Conservation (phyloP, 2,797 vertebrate species). For the Lacerta bilineata region DNA sequence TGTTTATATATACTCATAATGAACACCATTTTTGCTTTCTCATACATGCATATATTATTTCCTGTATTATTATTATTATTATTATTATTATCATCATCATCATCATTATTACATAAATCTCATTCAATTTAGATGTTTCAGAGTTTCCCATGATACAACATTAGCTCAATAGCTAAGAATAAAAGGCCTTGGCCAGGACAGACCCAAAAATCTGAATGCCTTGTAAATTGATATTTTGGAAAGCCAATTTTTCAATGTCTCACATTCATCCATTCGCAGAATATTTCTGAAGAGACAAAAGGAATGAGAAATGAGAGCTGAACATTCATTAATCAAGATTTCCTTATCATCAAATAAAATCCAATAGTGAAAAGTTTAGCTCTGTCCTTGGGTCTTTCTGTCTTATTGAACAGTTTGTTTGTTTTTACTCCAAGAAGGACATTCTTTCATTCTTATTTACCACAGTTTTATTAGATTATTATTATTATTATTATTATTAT, state of each 20-base stretch:
- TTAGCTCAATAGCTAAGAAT: neutral
- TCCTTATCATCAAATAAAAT: slow-evolving; percentile 1
- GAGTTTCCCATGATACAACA: neutral
- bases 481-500: neutral
- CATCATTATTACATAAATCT: too few species aligned
- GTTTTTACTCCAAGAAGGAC: neutral
- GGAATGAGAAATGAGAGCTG: neutral
- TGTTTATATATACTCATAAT: neutral
- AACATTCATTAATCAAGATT: slow-evolving; percentile 23
- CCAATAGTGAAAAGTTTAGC: slow-evolving; percentile 21
- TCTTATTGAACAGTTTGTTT: neutral
- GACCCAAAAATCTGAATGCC: neutral
- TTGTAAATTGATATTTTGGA: neutral
- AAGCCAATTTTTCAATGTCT: neutral
- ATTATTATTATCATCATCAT: too few species aligned
- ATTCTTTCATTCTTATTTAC: neutral
- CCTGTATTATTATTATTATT: too few species aligned
- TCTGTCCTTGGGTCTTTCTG: neutral
- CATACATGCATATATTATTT: neutral
- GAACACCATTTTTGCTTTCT: neutral
- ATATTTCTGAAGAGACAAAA: neutral
- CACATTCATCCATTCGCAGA: neutral
- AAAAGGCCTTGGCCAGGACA: neutral
- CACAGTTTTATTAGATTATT: neutral
- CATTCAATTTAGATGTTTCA: neutral